phyloP scores from a whole-genome alignment of 2,113 vertebrate species.

The Aspidoscelis tigris region DNA sequence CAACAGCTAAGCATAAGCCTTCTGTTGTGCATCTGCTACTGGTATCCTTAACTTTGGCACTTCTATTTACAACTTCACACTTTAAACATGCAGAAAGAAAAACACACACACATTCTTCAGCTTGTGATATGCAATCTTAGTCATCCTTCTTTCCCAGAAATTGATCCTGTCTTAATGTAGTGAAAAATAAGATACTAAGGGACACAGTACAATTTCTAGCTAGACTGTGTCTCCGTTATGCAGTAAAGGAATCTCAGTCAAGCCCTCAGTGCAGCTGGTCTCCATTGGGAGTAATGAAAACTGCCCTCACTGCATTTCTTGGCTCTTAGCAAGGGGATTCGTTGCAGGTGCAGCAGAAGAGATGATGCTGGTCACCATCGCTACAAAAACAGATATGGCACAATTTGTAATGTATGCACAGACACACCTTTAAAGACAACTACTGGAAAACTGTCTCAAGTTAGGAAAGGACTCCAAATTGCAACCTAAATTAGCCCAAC shows the following conservation, averaged over 20 bases:
- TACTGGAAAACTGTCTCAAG: not conserved
- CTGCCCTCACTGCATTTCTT: not conserved
- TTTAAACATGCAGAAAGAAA: slow-evolving; percentile 46
- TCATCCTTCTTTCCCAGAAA: not conserved
- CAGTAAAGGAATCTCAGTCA: no score
- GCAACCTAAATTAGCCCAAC: no score
- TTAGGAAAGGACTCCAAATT: not conserved
- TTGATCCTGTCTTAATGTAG: not conserved
- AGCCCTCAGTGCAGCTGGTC: no score
- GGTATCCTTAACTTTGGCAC: slow-evolving; percentile 64
- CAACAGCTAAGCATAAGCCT: slow-evolving; percentile 62
- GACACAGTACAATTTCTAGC: not conserved
- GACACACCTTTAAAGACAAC: not conserved
- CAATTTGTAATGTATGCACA: not conserved
- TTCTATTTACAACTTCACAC: slow-evolving; percentile 76
- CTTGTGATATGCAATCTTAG: slow-evolving; percentile 55
- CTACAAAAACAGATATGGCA: not conserved
- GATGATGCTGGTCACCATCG: not conserved
- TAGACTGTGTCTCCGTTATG: no score
- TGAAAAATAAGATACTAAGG: not conserved
- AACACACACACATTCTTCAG: slow-evolving; percentile 50
- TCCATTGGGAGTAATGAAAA: no score
- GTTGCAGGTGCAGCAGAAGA: not conserved
- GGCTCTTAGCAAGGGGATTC: not conserved
- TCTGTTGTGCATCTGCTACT: slow-evolving; percentile 72